A percentile compares a stretch with the other conserved stretches of the same genome.
Evolutionary conservation across 2,113 vertebrate genomes (phyloP).

Genomic region (Tor tambroides): DNA sequence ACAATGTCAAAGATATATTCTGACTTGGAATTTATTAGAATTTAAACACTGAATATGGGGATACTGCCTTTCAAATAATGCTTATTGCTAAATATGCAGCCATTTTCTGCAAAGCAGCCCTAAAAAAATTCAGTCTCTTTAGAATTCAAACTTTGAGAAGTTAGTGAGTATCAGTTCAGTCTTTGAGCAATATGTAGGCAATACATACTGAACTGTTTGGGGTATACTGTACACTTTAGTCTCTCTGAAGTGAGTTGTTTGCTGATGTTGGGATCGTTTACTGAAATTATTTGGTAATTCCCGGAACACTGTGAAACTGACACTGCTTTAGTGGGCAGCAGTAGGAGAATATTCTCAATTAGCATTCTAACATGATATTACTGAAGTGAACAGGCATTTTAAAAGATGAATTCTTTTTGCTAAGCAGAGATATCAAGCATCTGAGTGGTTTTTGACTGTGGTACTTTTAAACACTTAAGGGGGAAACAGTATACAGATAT

Average conservation of each 20-base stretch:
- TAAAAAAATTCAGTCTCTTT: not conserved
- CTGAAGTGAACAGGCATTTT: slow-evolving; percentile 25
- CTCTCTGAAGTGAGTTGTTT: slow-evolving; percentile 20
- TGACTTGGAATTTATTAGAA: no score
- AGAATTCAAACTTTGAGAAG: not conserved
- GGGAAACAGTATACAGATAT: not conserved
- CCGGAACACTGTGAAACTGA: slow-evolving; percentile 11
- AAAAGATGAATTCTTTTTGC: slow-evolving; percentile 6
- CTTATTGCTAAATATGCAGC: not conserved
- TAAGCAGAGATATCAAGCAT: slow-evolving; percentile 7
- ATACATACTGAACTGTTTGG: slow-evolving; percentile 19
- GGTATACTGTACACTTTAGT: slow-evolving; percentile 20
- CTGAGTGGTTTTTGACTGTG: slow-evolving; percentile 6
- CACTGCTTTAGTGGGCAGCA: slow-evolving; percentile 14
- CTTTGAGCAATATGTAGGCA: slow-evolving; percentile 31
- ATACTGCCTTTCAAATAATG: not conserved
- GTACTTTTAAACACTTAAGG: slow-evolving; percentile 1
- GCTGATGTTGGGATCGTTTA: slow-evolving; percentile 32
- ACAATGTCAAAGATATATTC: no score
- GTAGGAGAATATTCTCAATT: slow-evolving; percentile 28
- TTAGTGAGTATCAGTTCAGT: not conserved
- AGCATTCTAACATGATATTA: slow-evolving; percentile 18
- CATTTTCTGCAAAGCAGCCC: not conserved
- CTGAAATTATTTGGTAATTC: slow-evolving; percentile 39
- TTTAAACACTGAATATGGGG: not conserved